These are phyloP conservation scores for Ranitomeya variabilis DNA, from an alignment of 2,113 vertebrate genomes.

Conservation along the genomic window DNA sequence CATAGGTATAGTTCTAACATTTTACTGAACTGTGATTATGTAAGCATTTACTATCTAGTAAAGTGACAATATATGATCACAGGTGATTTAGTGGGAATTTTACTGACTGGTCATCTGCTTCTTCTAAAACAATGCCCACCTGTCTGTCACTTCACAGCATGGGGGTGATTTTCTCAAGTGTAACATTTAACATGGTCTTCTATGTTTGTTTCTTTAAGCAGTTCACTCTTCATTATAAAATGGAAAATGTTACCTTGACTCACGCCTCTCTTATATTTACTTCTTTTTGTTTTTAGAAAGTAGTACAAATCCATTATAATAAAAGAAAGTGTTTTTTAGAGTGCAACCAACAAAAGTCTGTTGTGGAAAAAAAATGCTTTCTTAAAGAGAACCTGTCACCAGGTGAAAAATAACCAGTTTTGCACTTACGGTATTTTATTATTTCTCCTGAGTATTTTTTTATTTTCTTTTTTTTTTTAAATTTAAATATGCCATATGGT, in stretches of 20 bases:
- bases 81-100: neutral
- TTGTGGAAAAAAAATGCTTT: no score
- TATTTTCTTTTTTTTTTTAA: no score
- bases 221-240: neutral
- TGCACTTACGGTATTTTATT: no score
- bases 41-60: neutral
- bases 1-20: neutral
- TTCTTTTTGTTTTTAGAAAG: neutral
- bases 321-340: no score
- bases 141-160: neutral
- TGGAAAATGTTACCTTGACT: neutral
- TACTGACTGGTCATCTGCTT: neutral
- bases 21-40: neutral
- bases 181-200: no score
- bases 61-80: neutral
- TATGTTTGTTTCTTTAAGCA: neutral
- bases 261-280: neutral
- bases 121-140: neutral
- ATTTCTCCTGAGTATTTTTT: no score
- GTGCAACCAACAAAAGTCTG: neutral
- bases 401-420: no score
- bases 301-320: neutral
- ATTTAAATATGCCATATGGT: no score
- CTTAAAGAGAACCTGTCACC: no score
- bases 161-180: neutral